phyloP scores from a whole-genome alignment of 2,113 vertebrate genomes.

The Pomatorhinus ruficollis region DNA sequence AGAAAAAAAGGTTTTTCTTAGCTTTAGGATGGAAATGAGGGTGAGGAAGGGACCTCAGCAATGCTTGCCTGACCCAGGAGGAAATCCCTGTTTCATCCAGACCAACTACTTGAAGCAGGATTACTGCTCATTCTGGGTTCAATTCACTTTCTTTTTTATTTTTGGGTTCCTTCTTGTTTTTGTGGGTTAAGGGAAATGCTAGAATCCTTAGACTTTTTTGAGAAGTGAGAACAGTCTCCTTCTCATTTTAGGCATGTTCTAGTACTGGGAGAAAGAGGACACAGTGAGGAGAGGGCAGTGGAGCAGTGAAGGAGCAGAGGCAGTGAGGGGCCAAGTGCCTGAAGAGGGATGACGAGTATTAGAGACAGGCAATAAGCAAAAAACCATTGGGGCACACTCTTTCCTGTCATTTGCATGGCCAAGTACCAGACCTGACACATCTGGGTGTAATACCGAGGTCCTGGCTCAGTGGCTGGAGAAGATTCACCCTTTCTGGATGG shows the following conservation, averaged over 20 bases:
- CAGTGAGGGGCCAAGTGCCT: accelerated
- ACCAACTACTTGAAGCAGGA: not conserved
- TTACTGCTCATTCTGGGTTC: not conserved
- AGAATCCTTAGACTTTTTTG: not conserved
- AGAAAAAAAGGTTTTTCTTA: not conserved
- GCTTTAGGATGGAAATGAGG: not conserved
- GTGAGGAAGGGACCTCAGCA: not conserved
- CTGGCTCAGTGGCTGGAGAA: not conserved
- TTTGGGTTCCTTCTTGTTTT: not conserved
- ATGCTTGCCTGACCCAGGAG: not conserved
- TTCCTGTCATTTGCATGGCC: not conserved
- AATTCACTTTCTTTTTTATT: not conserved
- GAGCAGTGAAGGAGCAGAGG: not conserved
- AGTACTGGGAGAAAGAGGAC: not conserved
- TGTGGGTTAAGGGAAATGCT: not conserved
- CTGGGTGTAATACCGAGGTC: not conserved
- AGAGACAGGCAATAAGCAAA: not conserved
- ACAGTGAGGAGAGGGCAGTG: not conserved
- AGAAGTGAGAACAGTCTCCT: not conserved
- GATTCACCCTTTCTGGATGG: not conserved
- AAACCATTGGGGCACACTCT: not conserved
- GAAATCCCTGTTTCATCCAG: not conserved
- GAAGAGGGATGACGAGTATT: not conserved
- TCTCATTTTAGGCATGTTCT: not conserved
- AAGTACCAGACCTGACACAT: not conserved